Evolutionary conservation across 1,140 invertebrate genomes (phyloP), one percentile per base, ranked within the genome.

Genomic region (Onthophagus taurus): DNA sequence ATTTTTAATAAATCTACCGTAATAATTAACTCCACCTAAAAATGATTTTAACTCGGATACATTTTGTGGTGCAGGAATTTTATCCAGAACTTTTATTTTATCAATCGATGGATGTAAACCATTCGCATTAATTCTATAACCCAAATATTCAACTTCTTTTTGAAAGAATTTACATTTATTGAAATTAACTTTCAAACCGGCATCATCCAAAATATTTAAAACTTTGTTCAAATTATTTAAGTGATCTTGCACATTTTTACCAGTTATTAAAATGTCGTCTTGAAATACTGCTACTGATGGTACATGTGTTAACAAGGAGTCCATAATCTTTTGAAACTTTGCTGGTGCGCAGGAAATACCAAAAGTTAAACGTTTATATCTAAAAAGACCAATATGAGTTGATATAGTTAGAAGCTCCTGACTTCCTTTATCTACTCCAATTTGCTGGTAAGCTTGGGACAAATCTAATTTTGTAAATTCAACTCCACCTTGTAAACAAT

Each of bases 1-100:
- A 31, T 56, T 50, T 16, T 51, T 47, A 35, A 62, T 50, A 35
- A 57, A 62, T 45, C 52, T 60, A 9, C 43, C 31, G 26, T 64
- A 45, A 43, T 66, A 65, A 33, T 54, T 64, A 1, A 60, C 49
- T 50, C 66, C 55, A 17, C 54, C 60, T 13, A 68, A 37, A 30
- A 64, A 53, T 44, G 51, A 38, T 49, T 57, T 48, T 6, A 63
- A 36, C 33, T 60, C 51, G n/a, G 50, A 48, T 20, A 52, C 51
- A 44, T 55, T 55, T 19, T 18, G 46, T 14, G 63, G 61, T 20
- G n/a, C 33, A 19, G 49, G 50, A 9, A 48, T 49, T 23, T 57
- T 42, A 7, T 31, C n/a, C 7, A 63, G 53, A n/a, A 60, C 54
- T 14, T 34, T 23, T 13, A 61, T 4, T 58, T 42, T 24, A 59